These are phyloP conservation scores for Baryphthengus martii DNA, from an alignment of 2,113 vertebrate genomes.

Conservation along the genomic window DNA sequence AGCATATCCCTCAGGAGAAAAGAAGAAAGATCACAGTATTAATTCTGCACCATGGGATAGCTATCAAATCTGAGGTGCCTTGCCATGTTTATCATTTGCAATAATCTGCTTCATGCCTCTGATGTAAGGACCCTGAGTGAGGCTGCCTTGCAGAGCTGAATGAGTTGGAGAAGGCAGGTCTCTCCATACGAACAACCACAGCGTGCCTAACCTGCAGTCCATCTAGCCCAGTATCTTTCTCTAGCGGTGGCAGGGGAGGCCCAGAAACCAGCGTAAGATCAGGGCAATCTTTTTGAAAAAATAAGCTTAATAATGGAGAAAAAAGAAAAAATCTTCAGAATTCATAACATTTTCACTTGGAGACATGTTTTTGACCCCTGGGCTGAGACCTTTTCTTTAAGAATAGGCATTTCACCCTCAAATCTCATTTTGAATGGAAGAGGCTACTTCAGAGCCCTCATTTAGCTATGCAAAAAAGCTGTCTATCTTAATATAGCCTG, in stretches of 20 bases:
- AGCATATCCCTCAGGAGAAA: background rate
- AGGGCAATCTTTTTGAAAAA: background rate
- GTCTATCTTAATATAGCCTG: background rate
- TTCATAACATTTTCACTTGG: background rate
- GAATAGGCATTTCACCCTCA: background rate
- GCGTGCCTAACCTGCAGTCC: background rate
- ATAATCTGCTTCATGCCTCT: background rate
- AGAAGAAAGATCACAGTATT: background rate
- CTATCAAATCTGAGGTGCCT: background rate
- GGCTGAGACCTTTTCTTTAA: background rate
- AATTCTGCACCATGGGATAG: background rate
- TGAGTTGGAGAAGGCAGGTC: background rate
- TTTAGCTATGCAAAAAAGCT: background rate
- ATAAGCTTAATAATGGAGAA: background rate
- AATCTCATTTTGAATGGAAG: background rate
- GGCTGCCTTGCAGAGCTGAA: background rate
- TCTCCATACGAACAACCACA: accelerated
- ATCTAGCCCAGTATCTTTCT: background rate
- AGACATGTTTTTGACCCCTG: background rate
- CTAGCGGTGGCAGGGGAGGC: background rate
- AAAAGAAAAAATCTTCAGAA: background rate
- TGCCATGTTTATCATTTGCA: background rate
- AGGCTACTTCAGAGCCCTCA: background rate
- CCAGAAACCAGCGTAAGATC: background rate
- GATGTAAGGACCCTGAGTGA: background rate